Base-by-base conservation (phyloP, 2,797 vertebrate species). In the Epinephelus malabaricus region DNA sequence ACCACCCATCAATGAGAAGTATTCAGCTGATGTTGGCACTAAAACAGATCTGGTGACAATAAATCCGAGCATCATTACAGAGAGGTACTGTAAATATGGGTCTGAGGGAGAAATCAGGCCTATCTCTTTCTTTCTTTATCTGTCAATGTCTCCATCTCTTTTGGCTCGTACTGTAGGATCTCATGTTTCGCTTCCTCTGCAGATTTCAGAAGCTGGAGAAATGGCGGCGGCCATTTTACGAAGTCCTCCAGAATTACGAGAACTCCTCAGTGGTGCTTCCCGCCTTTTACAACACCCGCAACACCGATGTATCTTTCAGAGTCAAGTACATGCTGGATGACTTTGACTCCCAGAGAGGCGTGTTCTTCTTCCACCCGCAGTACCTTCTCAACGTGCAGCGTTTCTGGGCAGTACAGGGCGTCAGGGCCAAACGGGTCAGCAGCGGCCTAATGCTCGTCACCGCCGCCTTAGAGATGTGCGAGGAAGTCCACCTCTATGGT, bases 321-420 rank as follows among this genome's bases (percentile, higher is more conserved):
- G 98, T 99, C 87, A 98, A 97, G 88, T 99, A 99, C n/a, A 97
- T 97, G 92, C 94, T 99, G 92, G 98, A 99, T 0, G 98, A 99
- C 92, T 99, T 98, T 3, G 95, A 97, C 90, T 97, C 97, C 1
- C 94, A 95, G 73, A 95, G 97, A 27, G 95, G 96, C 0, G 97
- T 97, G 23, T 99, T 97, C 84, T 99, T 98, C 90, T 99, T 99
- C 93, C 98, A 99, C 76, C 98, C 98, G 0, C 97, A 98, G 93
- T 99, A 99, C 93, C 96, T 99, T 87, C 95, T 97, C 78, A 99
- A 97, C 0, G 97, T 97, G 85, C 98, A 98, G 3, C 97, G 97
- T 23, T 99, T 98, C 93, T 99, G 98, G 98, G 96, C 97, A 0
- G 95, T 95, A 86, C 97, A 98, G 89, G 98, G 98, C 0, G 96